phyloP scores from a whole-genome alignment of 2,888 invertebrate species.

The Nomada hirtipes region DNA sequence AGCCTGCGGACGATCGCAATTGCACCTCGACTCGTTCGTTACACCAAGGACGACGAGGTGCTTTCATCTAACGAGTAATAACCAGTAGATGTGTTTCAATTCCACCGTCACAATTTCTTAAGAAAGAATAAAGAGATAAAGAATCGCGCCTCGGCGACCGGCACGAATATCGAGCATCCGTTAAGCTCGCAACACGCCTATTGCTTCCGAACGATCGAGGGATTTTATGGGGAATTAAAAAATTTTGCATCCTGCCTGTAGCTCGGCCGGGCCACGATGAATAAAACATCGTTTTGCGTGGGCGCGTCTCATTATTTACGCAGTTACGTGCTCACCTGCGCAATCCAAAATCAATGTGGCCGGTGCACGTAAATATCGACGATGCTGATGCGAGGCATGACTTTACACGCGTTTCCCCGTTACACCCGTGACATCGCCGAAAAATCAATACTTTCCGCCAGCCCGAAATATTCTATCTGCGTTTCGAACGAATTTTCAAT shows the following conservation, averaged over 20 bases:
- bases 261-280: conserved; percentile 66
- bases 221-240: conserved; percentile 79
- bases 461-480: conserved; percentile 22
- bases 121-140: conserved; percentile 16
- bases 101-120: conserved; percentile 5
- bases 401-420: conserved; percentile 39
- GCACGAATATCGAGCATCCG: conserved; percentile 21
- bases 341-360: conserved; percentile 67
- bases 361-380: conserved; percentile 60
- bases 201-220: conserved; percentile 69
- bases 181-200: conserved; percentile 34
- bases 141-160: conserved; percentile 8
- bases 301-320: conserved; percentile 69
- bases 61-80: conserved; percentile 1
- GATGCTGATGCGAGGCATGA: conserved; percentile 32
- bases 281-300: conserved; percentile 78
- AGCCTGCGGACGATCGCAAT: conserved; percentile 19
- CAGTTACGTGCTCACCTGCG: conserved; percentile 65
- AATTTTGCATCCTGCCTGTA: conserved; percentile 70
- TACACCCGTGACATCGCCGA: conserved; percentile 39
- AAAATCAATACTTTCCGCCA: conserved; percentile 45
- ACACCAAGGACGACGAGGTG: not conserved
- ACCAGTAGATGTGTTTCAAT: not conserved
- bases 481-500: conserved; percentile 31
- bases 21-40: conserved; percentile 7